These are phyloP conservation scores for Merops nubicus DNA, from an alignment of 2,113 vertebrate species.

Conservation along the genomic window DNA sequence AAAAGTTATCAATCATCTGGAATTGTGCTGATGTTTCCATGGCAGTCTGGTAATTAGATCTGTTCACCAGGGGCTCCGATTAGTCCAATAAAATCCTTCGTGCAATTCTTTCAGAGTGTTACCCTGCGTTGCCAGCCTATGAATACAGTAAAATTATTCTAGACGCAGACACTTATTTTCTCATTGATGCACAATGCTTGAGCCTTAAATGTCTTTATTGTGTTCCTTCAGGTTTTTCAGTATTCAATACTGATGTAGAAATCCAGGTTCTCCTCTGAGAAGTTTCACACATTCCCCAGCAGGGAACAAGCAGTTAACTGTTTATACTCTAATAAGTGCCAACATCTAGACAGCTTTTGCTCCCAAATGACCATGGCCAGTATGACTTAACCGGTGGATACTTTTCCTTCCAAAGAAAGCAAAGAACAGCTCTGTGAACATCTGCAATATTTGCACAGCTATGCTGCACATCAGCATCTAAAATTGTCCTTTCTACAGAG, in stretches of 20 bases:
- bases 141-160: conserved; percentile 26
- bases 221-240: not conserved
- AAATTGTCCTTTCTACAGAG: not conserved
- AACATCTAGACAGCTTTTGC: not conserved
- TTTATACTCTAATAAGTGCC: not conserved
- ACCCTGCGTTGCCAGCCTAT: not conserved
- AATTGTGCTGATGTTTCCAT: conserved; percentile 45
- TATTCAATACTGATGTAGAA: not conserved
- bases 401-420: not conserved
- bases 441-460: not conserved
- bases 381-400: not conserved
- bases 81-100: conserved; percentile 45
- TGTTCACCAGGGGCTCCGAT: conserved; percentile 22
- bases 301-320: not conserved
- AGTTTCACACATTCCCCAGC: not conserved
- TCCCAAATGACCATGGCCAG: not conserved
- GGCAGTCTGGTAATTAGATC: conserved; percentile 64
- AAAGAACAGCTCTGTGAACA: not conserved
- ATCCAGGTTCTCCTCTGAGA: not conserved
- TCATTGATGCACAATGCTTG: not conserved
- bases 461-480: not conserved
- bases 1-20: conserved; percentile 56
- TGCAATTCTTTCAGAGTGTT: conserved; percentile 11
- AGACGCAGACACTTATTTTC: conserved; percentile 11
- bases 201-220: not conserved